These are phyloP conservation scores for Drosophila merina DNA, from an alignment of 2,888 invertebrate genomes.

Conservation along the genomic window DNA sequence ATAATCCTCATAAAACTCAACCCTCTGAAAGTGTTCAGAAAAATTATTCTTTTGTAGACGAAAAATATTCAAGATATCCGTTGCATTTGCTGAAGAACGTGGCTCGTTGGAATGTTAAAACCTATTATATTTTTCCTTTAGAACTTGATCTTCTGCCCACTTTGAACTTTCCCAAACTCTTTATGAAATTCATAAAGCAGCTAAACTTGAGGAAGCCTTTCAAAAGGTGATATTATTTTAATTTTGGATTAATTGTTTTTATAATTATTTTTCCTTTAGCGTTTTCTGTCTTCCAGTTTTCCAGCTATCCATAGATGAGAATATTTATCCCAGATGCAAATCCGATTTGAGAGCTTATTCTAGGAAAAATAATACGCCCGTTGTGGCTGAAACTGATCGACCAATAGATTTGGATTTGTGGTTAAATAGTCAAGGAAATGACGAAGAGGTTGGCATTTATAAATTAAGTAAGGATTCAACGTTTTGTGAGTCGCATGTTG, in stretches of 20 bases:
- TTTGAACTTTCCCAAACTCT: constrained; percentile 13
- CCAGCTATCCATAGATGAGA: background rate
- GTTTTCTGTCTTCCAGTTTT: constrained; percentile 49
- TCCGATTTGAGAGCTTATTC: background rate
- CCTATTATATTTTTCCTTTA: constrained; percentile 39
- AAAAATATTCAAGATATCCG: constrained; percentile 29
- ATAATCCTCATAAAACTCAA: background rate
- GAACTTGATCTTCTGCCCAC: constrained; percentile 45
- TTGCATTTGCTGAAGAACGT: constrained; percentile 46
- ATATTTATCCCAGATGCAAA: background rate
- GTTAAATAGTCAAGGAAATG: constrained; percentile 9
- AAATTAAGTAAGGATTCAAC: background rate
- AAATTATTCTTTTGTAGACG: background rate
- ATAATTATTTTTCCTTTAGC: constrained; percentile 6
- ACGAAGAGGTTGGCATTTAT: constrained; percentile 18
- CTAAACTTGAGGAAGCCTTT: constrained; percentile 1
- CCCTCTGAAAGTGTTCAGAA: background rate
- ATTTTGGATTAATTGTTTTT: background rate
- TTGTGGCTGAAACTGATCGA: background rate
- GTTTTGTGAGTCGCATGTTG: constrained; percentile 38
- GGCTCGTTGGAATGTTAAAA: constrained; percentile 47
- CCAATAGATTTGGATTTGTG: background rate
- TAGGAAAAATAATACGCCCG: background rate
- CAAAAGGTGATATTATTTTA: constrained; percentile 25
- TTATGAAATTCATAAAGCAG: constrained; percentile 15